phyloP scores from a whole-genome alignment of 2,113 vertebrate genomes.

The Triplophysa siluroides region DNA sequence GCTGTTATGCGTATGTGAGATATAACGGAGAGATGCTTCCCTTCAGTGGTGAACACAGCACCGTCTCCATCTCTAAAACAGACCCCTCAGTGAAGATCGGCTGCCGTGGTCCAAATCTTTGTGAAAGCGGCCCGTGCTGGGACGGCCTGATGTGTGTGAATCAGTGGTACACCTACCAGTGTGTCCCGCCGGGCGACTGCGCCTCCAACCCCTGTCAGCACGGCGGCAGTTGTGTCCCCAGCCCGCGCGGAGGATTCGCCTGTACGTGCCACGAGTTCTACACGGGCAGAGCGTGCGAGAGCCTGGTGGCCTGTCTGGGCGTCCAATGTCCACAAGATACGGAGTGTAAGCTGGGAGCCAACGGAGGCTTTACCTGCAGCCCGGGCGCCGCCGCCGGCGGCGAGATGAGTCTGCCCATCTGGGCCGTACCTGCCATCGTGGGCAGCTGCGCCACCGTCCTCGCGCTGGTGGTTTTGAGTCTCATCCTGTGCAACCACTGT shows the following conservation, averaged over 20 bases:
- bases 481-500: constrained; percentile 95
- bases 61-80: constrained; percentile 80
- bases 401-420: constrained; percentile 85
- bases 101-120: constrained; percentile 91
- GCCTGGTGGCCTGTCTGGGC: constrained; percentile 85
- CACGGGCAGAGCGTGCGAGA: constrained; percentile 83
- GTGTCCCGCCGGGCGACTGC: constrained; percentile 88
- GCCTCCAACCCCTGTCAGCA: constrained; percentile 88
- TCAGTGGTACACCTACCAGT: constrained; percentile 91
- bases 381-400: constrained; percentile 60
- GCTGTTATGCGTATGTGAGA: constrained; percentile 88
- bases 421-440: constrained; percentile 95
- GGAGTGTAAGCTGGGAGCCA: constrained; percentile 73
- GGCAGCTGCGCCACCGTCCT: constrained; percentile 90
- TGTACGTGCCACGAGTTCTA: constrained; percentile 87
- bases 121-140: constrained; percentile 90
- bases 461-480: constrained; percentile 87
- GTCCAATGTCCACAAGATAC: constrained; percentile 82
- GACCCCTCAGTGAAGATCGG: constrained; percentile 86
- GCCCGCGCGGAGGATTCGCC: constrained; percentile 73
- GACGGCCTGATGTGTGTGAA: constrained; percentile 91
- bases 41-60: constrained; percentile 84
- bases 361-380: constrained; percentile 80
- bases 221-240: constrained; percentile 88
- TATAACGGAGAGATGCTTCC: constrained; percentile 88